Conservation (phyloP, 2,888 invertebrate genomes). For the Sipunculus nudus region DNA sequence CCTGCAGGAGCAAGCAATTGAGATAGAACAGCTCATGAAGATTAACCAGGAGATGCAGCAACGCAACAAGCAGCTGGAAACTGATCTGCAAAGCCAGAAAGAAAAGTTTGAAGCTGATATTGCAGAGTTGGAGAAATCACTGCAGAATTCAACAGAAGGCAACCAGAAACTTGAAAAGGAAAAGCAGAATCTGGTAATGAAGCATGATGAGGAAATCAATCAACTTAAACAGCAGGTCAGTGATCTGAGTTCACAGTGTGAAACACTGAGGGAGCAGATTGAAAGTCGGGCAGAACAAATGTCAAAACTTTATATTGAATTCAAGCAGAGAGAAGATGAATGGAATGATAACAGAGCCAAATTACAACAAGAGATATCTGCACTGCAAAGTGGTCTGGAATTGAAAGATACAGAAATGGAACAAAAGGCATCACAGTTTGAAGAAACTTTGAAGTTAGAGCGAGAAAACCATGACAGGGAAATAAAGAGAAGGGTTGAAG, state of each 20-base stretch:
- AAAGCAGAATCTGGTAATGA: conserved; percentile 47
- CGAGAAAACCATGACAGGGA: conserved; percentile 24
- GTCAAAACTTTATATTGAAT: conserved; percentile 22
- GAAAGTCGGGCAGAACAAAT: conserved; percentile 21
- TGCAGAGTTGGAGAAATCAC: background rate
- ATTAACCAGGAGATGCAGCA: conserved; percentile 13
- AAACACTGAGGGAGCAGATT: conserved; percentile 20
- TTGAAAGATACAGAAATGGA: conserved; percentile 14
- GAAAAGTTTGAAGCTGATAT: conserved; percentile 3
- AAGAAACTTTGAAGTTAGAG: conserved; percentile 27
- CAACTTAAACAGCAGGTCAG: conserved; percentile 25
- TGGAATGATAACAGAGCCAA: background rate
- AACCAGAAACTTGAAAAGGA: conserved; percentile 44
- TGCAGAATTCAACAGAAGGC: background rate
- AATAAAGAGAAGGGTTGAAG: conserved; percentile 16
- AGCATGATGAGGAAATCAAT: conserved; percentile 22
- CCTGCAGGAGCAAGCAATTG: conserved; percentile 45
- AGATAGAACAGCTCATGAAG: conserved; percentile 38
- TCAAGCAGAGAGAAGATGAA: conserved; percentile 1
- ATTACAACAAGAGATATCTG: background rate
- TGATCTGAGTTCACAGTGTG: conserved; percentile 22
- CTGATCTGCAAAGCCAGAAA: conserved; percentile 5
- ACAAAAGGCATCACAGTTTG: conserved; percentile 27
- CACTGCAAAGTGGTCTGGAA: conserved; percentile 8
- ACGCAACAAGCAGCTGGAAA: conserved; percentile 9